A percentile compares a stretch with the other conserved stretches of the same genome.
Conservation (phyloP, 1,140 invertebrate species). For the Agrypnia vestita region DNA sequence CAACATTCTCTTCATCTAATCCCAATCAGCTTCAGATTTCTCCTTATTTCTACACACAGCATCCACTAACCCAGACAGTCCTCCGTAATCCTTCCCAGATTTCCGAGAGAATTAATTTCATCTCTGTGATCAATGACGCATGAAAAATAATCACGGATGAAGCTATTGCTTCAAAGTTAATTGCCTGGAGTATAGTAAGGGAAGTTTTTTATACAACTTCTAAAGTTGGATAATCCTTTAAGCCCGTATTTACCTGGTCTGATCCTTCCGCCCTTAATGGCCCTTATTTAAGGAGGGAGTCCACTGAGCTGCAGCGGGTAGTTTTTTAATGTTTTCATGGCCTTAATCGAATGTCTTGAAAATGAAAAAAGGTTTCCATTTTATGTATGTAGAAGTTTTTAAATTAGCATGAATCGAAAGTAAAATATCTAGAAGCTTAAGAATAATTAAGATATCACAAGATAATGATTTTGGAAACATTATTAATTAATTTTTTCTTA, state of each 20-base stretch:
- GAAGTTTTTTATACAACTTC: background rate
- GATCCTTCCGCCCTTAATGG: background rate
- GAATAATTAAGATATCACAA: too few relatives aligned
- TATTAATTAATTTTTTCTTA: too few relatives aligned
- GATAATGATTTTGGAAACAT: too few relatives aligned
- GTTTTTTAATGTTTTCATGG: background rate
- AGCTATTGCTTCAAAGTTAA: background rate
- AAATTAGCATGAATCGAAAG: too few relatives aligned
- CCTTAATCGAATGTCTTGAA: constrained; percentile 1
- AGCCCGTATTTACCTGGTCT: constrained; percentile 10
- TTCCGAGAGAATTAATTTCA: background rate
- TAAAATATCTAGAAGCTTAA: too few relatives aligned
- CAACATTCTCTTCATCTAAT: too few relatives aligned
- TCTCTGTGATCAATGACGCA: background rate
- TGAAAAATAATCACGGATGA: constrained; percentile 1
- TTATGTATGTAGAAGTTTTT: too few relatives aligned
- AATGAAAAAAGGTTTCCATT: too few relatives aligned
- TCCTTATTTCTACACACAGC: too few relatives aligned
- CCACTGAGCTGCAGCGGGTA: too few relatives aligned
- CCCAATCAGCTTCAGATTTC: too few relatives aligned
- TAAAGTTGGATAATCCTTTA: background rate
- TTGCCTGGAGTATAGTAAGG: background rate
- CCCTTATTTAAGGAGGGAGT: background rate
- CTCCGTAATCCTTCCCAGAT: background rate
- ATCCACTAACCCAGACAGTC: too few relatives aligned